These are phyloP conservation scores for Pomatostomus ruficeps DNA, from an alignment of 2,113 vertebrate species.

Conservation along the genomic window DNA sequence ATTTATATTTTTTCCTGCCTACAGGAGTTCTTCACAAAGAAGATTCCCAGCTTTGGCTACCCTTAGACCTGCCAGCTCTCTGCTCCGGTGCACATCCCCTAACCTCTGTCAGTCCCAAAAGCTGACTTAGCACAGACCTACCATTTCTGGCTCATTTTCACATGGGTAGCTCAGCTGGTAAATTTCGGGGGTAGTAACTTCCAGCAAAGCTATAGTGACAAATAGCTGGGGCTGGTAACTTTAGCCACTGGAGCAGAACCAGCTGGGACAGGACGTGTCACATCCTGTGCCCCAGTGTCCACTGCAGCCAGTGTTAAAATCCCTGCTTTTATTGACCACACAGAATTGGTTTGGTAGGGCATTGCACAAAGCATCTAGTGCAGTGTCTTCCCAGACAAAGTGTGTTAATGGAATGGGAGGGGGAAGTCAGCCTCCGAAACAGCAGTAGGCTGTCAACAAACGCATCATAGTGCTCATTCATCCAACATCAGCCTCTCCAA, in stretches of 20 bases:
- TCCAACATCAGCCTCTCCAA: slow-evolving; percentile 2
- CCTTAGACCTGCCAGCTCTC: not conserved
- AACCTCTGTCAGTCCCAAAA: not conserved
- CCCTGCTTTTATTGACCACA: not conserved
- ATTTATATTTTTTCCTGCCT: not conserved
- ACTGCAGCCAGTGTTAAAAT: not conserved
- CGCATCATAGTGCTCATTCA: not conserved
- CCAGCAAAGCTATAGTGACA: not conserved
- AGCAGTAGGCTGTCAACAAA: slow-evolving; percentile 3
- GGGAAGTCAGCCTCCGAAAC: not conserved
- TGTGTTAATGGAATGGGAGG: not conserved
- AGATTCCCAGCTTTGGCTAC: not conserved
- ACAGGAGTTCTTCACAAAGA: not conserved
- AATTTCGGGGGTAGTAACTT: not conserved
- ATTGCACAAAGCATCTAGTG: not conserved
- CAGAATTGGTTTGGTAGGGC: not conserved
- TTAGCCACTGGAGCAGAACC: not conserved
- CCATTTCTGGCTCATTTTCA: not conserved
- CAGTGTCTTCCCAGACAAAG: not conserved
- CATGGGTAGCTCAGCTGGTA: not conserved
- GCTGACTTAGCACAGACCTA: not conserved
- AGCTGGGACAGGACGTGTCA: not conserved
- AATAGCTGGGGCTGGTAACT: not conserved
- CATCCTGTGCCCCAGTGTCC: not conserved
- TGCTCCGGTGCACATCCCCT: not conserved